Evolutionary conservation across 2,113 vertebrate genomes (phyloP), one percentile per base, ranked within the genome.

Genomic region (Microcebus lehilahytsara): DNA sequence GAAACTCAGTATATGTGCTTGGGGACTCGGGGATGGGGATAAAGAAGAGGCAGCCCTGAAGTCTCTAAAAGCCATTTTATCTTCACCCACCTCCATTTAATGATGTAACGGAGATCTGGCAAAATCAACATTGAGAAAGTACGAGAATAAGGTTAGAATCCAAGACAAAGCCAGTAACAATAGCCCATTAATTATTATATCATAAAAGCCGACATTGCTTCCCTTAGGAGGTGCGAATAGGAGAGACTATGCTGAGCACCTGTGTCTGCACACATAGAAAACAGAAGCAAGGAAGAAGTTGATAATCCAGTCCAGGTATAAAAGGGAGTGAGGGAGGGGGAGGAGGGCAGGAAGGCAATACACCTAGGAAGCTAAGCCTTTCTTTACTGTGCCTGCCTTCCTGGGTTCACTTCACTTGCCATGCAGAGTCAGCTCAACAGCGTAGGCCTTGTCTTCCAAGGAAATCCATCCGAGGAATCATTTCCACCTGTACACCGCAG

Each of bases 401-500:
- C 87, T 56, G 77, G 51, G 51, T 53, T 78, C 51, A 66, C 72
- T 6, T 30, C 25, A 58, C 5, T 83, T 60, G 95, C 81, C 32
- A 46, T 49, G 87, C 92, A 81, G 80, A 51, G 53, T 37, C 20
- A 75, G 93, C 67, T 77, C 93, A 83, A 27, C 34, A 87, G 90
- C 53, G 92, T 64, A 9, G 0, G 17, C 22, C 93, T 86, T 37
- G 72, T 53, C 84, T 91, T 46, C 46, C 6, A 89, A 46, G 87
- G 67, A 93, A 98, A 96, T 30, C 58, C 3, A 0, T 93, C 16
- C 85, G 37, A 67, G 11, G 79, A 83, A 80, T 32, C 3, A 12
- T 40, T 95, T 89, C 74, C 67, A 97, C 53, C 96, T 96, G 51
- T 72, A 93, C 74, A 83, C 49, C 42, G n/a, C 93, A 89, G 91